Conservation (phyloP, 2,113 vertebrate genomes). For the Pao palembangensis region DNA sequence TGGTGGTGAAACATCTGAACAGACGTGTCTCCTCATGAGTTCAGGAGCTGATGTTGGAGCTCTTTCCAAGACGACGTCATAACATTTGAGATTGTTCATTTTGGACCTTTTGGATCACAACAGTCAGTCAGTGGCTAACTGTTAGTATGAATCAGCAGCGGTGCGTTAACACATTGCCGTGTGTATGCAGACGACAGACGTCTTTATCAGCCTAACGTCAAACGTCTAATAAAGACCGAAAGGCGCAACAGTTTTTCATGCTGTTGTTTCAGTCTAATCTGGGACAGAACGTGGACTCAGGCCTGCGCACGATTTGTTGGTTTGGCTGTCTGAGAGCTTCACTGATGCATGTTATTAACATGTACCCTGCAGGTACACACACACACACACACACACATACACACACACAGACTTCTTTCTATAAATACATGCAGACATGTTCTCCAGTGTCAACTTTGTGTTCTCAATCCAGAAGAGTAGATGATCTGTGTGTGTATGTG, state of each 20-base stretch:
- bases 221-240: no score
- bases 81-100: no score
- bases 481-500: background rate
- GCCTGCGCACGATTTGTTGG: slow-evolving; percentile 24
- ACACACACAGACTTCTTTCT: background rate
- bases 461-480: slow-evolving; percentile 14
- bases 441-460: slow-evolving; percentile 52
- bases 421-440: slow-evolving; percentile 1
- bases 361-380: slow-evolving; percentile 50
- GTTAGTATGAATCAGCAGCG: no score
- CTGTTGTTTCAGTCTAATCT: slow-evolving; percentile 24
- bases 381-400: slow-evolving; percentile 17
- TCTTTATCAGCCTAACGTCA: no score
- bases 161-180: no score
- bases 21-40: no score
- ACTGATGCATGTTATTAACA: slow-evolving; percentile 54
- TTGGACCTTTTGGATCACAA: no score
- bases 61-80: no score
- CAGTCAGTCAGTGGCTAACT: no score
- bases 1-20: background rate
- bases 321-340: slow-evolving; percentile 22
- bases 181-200: no score
- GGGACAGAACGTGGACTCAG: slow-evolving; percentile 31
- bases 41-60: no score
- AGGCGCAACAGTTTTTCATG: background rate